These are phyloP conservation scores for Lacerta bilineata DNA, from an alignment of 2,797 vertebrate species.

Conservation along the genomic window DNA sequence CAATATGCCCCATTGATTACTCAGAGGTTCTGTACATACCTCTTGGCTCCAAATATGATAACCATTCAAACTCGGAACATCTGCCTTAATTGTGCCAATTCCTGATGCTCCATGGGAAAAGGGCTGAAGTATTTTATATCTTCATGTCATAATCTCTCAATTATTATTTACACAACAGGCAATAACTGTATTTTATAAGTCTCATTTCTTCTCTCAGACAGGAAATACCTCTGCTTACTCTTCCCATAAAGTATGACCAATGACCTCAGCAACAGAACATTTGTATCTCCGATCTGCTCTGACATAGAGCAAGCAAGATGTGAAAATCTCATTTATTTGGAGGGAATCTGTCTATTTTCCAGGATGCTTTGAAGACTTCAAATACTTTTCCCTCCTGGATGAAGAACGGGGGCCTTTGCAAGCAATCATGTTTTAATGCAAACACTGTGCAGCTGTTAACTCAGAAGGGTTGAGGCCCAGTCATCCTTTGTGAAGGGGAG, in stretches of 20 bases:
- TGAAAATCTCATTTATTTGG: not conserved
- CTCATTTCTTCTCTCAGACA: slow-evolving; percentile 37
- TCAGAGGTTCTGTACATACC: not conserved
- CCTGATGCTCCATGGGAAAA: not conserved
- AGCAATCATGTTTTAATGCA: not conserved
- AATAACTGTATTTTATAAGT: slow-evolving; percentile 7
- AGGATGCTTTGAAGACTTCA: slow-evolving; percentile 38
- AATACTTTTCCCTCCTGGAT: slow-evolving; percentile 29
- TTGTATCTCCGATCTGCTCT: not conserved
- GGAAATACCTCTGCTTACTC: slow-evolving; percentile 20
- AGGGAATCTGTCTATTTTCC: slow-evolving; percentile 37
- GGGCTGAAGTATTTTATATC: slow-evolving; percentile 29
- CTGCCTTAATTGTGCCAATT: not conserved
- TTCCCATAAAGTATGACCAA: not conserved
- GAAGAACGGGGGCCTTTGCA: not conserved
- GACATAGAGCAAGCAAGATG: not conserved
- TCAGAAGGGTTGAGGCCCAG: not conserved
- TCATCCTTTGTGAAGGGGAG: not conserved
- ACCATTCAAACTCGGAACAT: not conserved
- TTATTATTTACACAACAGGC: slow-evolving; percentile 23
- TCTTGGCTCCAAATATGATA: not conserved
- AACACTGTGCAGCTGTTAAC: not conserved
- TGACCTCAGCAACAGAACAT: slow-evolving; percentile 29
- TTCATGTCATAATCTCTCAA: slow-evolving; percentile 8
- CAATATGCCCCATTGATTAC: not conserved